A percentile compares a stretch with the other conserved stretches of the same genome.
phyloP scores from a whole-genome alignment of 1,140 invertebrate species.

The Cotesia chilonis region DNA sequence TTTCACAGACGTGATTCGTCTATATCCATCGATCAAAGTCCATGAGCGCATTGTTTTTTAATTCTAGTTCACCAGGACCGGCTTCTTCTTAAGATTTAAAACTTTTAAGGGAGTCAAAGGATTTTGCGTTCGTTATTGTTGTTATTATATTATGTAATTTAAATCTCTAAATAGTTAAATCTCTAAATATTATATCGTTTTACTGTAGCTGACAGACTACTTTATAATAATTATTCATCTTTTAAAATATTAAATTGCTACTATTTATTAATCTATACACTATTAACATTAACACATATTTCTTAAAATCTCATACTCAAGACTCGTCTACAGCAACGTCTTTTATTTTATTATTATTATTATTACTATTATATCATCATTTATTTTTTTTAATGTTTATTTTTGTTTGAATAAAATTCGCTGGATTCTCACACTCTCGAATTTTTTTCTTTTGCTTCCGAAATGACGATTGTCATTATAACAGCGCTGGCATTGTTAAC shows the following conservation, averaged over 20 bases:
- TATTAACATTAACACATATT: constrained; percentile 2
- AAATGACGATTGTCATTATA: constrained; percentile 27
- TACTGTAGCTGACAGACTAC: constrained; percentile 22
- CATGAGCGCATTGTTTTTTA: constrained; percentile 28
- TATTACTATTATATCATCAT: not conserved
- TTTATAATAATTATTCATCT: constrained; percentile 27
- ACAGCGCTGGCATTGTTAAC: constrained; percentile 27
- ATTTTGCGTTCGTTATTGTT: not conserved
- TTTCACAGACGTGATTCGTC: constrained; percentile 32
- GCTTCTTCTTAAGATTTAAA: not conserved
- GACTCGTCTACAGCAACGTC: not conserved
- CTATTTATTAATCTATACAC: not conserved
- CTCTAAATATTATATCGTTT: constrained; percentile 17
- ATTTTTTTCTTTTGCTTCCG: constrained; percentile 20
- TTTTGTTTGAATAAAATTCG: not conserved
- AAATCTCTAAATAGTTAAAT: constrained; percentile 7
- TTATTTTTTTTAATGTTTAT: not conserved
- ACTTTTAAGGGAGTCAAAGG: not conserved
- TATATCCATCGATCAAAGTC: constrained; percentile 38
- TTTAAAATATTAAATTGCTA: constrained; percentile 8
- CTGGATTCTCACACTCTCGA: not conserved
- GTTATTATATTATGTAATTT: constrained; percentile 10
- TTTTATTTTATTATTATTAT: not conserved
- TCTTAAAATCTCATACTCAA: constrained; percentile 8
- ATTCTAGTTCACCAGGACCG: not conserved